These are phyloP conservation scores for Nephrotoma guestfalica DNA, from an alignment of 2,888 invertebrate genomes.

Conservation along the genomic window DNA sequence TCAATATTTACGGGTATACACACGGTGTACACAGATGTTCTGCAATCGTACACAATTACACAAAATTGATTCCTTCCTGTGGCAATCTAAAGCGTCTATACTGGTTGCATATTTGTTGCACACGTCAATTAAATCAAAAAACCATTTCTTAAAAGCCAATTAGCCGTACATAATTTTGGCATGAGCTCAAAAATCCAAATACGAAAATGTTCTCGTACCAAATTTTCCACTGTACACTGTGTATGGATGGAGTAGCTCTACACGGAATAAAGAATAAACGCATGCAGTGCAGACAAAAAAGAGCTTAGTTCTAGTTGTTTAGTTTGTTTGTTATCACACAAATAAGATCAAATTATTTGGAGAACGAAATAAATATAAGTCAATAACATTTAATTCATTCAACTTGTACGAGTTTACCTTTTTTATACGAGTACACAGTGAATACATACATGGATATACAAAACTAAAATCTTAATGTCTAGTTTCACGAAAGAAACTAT, in stretches of 20 bases:
- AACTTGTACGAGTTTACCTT: neutral
- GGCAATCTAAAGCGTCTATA: neutral
- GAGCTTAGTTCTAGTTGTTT: neutral
- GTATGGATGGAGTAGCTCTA: no score
- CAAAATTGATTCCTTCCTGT: neutral
- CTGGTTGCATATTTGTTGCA: neutral
- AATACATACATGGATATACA: neutral
- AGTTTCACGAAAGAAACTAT: neutral
- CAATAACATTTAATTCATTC: neutral
- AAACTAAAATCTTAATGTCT: neutral
- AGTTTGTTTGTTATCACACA: neutral
- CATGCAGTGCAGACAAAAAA: neutral
- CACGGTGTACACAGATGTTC: neutral
- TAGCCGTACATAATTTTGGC: neutral
- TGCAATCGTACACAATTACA: neutral
- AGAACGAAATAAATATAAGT: neutral
- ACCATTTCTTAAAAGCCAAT: neutral
- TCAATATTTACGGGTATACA: neutral
- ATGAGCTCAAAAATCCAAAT: neutral
- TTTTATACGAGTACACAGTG: neutral
- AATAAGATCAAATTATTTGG: neutral
- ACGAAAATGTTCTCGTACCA: neutral
- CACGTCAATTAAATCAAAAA: neutral
- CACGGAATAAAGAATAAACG: neutral
- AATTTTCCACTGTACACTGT: neutral